Percentiles rank a stretch among this genome's conserved stretches.
Evolutionary conservation across 1,140 invertebrate genomes (phyloP).

Genomic region (Phocides pigmalion): DNA sequence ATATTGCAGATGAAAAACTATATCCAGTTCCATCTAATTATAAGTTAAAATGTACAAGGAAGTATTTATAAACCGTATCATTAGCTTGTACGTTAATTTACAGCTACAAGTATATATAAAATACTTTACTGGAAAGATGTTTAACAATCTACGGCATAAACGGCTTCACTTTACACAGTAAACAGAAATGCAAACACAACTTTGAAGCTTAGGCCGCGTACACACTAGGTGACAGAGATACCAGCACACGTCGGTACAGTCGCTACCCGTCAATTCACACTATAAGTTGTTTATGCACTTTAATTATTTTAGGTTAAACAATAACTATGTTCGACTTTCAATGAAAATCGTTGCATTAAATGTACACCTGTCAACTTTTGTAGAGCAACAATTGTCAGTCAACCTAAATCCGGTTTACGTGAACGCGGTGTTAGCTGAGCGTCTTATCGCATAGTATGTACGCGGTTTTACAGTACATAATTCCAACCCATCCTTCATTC

Average conservation of each 20-base stretch:
- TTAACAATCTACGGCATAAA: constrained; percentile 16
- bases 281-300: too few relatives aligned
- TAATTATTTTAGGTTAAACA: too few relatives aligned
- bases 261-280: too few relatives aligned
- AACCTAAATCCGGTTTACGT: too few relatives aligned
- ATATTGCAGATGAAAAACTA: constrained; percentile 25
- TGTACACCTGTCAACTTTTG: too few relatives aligned
- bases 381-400: too few relatives aligned
- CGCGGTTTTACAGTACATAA: background rate
- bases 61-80: constrained; percentile 11
- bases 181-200: constrained; percentile 30
- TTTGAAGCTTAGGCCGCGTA: constrained; percentile 6
- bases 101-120: constrained; percentile 5
- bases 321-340: too few relatives aligned
- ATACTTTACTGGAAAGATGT: constrained; percentile 21
- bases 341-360: too few relatives aligned
- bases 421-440: too few relatives aligned
- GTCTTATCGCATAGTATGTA: too few relatives aligned
- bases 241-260: too few relatives aligned
- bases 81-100: constrained; percentile 4
- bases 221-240: background rate
- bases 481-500: background rate
- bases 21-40: constrained; percentile 22
- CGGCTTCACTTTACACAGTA: constrained; percentile 14
- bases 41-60: constrained; percentile 26